These are phyloP conservation scores for Eupithecia dodoneata DNA, from an alignment of 2,888 invertebrate genomes.

Conservation along the genomic window DNA sequence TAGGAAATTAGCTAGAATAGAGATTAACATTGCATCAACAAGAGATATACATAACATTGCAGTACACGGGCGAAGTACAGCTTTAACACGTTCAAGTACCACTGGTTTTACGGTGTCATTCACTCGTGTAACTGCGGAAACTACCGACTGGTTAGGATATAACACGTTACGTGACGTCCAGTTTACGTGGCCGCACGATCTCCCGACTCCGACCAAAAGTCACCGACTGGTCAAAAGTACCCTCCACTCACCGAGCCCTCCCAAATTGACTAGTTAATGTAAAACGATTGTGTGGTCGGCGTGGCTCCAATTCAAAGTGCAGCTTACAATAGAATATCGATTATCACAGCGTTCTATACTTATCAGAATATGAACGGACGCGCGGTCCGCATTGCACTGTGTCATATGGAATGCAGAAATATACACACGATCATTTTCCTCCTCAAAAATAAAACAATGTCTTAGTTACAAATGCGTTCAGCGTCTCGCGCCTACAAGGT, in stretches of 20 bases:
- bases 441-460: conserved; percentile 14
- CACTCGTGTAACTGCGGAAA: conserved; percentile 11
- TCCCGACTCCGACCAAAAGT: neutral
- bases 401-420: conserved; percentile 35
- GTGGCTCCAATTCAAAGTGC: conserved; percentile 31
- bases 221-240: neutral
- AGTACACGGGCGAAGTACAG: conserved; percentile 18
- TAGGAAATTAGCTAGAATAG: conserved; percentile 14
- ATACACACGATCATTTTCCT: conserved; percentile 14
- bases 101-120: conserved; percentile 12
- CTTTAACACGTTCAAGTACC: neutral
- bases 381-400: conserved; percentile 21
- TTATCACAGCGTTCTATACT: conserved; percentile 37
- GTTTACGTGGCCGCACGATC: neutral
- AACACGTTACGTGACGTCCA: conserved; percentile 23
- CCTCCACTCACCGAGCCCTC: conserved; percentile 28
- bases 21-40: conserved; percentile 38
- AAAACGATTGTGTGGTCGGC: conserved; percentile 32
- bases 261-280: conserved; percentile 58
- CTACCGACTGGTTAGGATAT: conserved; percentile 20
- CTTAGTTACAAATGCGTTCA: conserved; percentile 34
- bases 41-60: conserved; percentile 44
- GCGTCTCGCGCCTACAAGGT: conserved; percentile 31
- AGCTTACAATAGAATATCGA: conserved; percentile 31
- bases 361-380: conserved; percentile 27